Base-by-base conservation (phyloP, 2,888 invertebrate species). In the Xestia c-nigrum region DNA sequence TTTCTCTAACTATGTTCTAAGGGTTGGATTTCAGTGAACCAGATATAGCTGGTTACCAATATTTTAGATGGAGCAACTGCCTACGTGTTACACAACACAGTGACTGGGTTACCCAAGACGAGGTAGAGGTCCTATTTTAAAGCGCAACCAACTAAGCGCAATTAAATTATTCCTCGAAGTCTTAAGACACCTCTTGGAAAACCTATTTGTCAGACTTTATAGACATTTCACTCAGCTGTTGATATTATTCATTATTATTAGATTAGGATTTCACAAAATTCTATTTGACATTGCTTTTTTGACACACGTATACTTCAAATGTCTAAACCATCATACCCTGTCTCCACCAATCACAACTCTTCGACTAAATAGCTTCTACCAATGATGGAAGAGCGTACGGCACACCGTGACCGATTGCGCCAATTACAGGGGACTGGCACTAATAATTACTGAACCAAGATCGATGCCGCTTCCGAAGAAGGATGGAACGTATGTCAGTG, bases 381-480 rank as follows among this genome's bases (percentile, higher is more conserved):
- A 90, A 85, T 88, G 91, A 91, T 84, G 79, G 89, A 91, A 76
- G 78, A 80, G 76, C 74, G 69, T 61, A 67, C 77, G 72, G 65
- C 50, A 70, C 65, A 66, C 68, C 76, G 77, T 90, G 91, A 91
- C 84, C 83, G 89, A 91, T 90, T 80, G 80, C 78, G 55, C 85
- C 87, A 91, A 90, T 91, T 90, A 90, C 78, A 65, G 73, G 74
- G 77, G 74, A 67, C 76, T 84, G 81, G 77, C 85, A 77, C 77
- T 85, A 81, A 87, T 90, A 88, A 90, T 91, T 90, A 89, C 86
- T 82, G 85, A 75, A 83, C 87, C 68, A 89, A 92, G 92, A 92
- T 88, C 84, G 92, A 92, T 92, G 88, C 78, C 72, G 80, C 77
- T 76, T 72, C 71, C 40, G 47, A 83, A 88, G 89, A 87, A 84